phyloP scores from a whole-genome alignment of 2,888 invertebrate genomes.

The Pollenia amentaria region DNA sequence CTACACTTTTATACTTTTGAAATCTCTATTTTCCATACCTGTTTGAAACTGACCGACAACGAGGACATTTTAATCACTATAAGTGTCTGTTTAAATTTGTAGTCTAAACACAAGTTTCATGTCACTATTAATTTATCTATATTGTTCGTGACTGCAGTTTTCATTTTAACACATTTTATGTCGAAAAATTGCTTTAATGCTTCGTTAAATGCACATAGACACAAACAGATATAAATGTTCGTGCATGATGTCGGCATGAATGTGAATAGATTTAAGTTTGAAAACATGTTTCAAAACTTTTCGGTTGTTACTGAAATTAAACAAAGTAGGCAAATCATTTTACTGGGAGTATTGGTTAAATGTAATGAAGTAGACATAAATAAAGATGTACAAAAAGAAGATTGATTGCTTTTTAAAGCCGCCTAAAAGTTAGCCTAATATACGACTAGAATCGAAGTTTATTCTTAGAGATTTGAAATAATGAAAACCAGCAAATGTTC shows the following conservation, averaged over 20 bases:
- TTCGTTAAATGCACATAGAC: neutral
- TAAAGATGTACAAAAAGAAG: neutral
- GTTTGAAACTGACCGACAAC: neutral
- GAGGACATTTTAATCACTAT: neutral
- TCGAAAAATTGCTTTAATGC: neutral
- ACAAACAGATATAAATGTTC: neutral
- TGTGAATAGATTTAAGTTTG: neutral
- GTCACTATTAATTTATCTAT: slow-evolving; percentile 40
- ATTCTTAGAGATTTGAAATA: too few species aligned
- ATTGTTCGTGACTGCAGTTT: slow-evolving; percentile 41
- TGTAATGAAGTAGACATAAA: neutral
- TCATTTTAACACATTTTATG: neutral
- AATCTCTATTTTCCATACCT: neutral
- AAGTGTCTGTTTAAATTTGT: neutral
- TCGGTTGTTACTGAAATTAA: neutral
- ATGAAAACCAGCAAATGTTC: too few species aligned
- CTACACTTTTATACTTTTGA: too few species aligned
- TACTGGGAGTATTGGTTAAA: too few species aligned
- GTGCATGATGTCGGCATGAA: slow-evolving; percentile 1
- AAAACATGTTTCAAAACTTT: slow-evolving; percentile 1
- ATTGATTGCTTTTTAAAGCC: neutral
- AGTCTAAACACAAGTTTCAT: slow-evolving; percentile 21
- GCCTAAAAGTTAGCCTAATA: too few species aligned
- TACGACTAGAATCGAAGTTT: too few species aligned
- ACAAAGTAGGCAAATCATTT: neutral